Conservation (phyloP, 1,140 invertebrate species). For the Drosophila erecta region DNA sequence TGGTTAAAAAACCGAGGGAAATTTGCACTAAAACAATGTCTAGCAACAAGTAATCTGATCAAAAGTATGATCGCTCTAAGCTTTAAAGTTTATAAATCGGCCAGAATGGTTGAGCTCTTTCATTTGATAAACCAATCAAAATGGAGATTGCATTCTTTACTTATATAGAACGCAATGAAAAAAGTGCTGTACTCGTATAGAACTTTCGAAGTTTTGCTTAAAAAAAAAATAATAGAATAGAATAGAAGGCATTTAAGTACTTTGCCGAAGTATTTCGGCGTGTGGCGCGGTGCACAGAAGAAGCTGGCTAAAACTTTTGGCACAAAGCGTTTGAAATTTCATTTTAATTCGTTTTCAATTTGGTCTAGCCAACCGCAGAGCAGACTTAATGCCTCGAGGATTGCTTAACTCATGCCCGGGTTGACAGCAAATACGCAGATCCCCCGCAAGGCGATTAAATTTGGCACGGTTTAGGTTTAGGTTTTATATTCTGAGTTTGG, state of each 20-base stretch:
- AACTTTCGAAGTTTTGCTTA: conserved; percentile 58
- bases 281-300: conserved; percentile 43
- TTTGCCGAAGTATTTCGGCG: conserved; percentile 70
- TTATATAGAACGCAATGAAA: conserved; percentile 7
- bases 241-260: conserved; percentile 64
- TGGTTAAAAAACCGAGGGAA: no score
- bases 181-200: conserved; percentile 3
- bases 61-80: neutral
- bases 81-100: neutral
- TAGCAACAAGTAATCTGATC: neutral
- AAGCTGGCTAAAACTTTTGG: conserved; percentile 37
- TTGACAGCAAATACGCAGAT: conserved; percentile 37
- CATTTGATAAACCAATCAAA: conserved; percentile 55
- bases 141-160: conserved; percentile 70
- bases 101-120: neutral
- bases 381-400: conserved; percentile 48
- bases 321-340: conserved; percentile 71
- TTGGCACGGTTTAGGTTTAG: conserved; percentile 11
- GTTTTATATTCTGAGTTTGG: neutral
- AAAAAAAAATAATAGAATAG: conserved; percentile 10
- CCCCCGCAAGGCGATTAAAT: conserved; percentile 33
- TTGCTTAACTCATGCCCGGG: conserved; percentile 47
- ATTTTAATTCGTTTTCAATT: conserved; percentile 80
- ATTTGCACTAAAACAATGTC: neutral
- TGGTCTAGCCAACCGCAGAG: conserved; percentile 48